Percentiles rank a stretch among this genome's conserved stretches.
Evolutionary conservation across 30 jellyfish, hydroid and myxozoan species (phyloP).

Genomic region (Nemopilema nomurai): DNA sequence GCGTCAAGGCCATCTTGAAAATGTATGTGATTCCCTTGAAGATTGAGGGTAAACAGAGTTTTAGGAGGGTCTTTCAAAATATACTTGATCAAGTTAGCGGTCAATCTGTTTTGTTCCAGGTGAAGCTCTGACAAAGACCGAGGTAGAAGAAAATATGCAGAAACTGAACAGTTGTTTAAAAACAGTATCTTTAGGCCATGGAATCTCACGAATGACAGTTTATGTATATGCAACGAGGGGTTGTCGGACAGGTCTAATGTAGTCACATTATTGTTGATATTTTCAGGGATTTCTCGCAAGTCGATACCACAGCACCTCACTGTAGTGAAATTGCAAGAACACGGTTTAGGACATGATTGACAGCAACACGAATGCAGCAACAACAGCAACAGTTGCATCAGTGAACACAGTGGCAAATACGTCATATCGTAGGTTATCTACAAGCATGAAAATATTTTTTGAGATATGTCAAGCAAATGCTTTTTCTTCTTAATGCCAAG

Average conservation of each 20-base stretch:
- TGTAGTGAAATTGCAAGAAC: not conserved
- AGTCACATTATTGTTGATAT: not conserved
- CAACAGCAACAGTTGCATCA: not conserved
- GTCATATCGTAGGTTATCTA: not conserved
- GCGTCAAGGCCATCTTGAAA: not conserved
- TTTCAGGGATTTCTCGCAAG: constrained; percentile 21
- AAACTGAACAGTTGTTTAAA: constrained; percentile 15
- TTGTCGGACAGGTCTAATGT: constrained; percentile 34
- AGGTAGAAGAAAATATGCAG: constrained; percentile 9
- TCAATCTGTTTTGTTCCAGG: constrained; percentile 17
- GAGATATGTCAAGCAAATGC: too few species aligned
- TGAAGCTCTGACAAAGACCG: not conserved
- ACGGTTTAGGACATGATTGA: constrained; percentile 4
- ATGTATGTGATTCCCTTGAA: constrained; percentile 3
- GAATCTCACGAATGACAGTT: constrained; percentile 25
- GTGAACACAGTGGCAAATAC: not conserved
- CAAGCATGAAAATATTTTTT: too few species aligned
- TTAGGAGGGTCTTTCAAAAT: not conserved
- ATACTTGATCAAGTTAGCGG: not conserved
- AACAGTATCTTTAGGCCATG: constrained; percentile 4
- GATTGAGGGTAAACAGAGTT: not conserved
- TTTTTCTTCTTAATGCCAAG: too few species aligned
- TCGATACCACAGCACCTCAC: constrained; percentile 19
- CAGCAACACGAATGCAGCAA: not conserved
- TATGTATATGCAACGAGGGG: not conserved